A percentile compares a stretch with the other conserved stretches of the same genome.
Conservation (phyloP, 53 echinoderm and acorn worm species). For the Temnopleurus reevesii region DNA sequence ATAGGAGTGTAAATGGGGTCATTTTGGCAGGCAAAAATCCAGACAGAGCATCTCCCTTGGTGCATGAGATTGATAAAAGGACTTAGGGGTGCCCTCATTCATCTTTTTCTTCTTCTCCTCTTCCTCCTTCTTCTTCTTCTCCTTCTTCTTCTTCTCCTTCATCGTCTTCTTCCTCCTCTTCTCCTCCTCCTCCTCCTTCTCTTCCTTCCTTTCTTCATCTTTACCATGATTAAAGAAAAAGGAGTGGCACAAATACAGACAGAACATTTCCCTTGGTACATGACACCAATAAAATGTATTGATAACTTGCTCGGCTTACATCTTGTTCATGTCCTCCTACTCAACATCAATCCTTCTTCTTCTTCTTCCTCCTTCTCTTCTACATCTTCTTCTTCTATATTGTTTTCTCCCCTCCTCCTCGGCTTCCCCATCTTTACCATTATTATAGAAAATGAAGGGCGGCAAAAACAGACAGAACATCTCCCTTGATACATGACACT, state of each 20-base stretch:
- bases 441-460: not conserved
- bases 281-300: too few relatives aligned
- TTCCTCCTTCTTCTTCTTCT: not conserved
- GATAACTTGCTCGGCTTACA: too few relatives aligned
- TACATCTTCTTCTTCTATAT: not conserved
- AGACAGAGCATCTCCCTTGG: not conserved
- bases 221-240: too few relatives aligned
- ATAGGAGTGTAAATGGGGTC: too few relatives aligned
- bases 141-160: not conserved
- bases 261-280: too few relatives aligned
- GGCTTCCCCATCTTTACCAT: not conserved
- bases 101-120: not conserved
- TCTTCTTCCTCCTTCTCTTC: not conserved
- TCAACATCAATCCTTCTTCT: too few relatives aligned
- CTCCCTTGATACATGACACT: not conserved
- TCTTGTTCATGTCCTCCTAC: too few relatives aligned
- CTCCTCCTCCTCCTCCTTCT: not conserved
- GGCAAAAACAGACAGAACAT: not conserved
- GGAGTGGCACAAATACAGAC: too few relatives aligned
- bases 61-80: not conserved
- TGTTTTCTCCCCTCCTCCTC: not conserved
- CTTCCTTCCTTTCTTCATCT: not conserved
- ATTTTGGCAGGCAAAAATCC: too few relatives aligned
- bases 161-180: not conserved
- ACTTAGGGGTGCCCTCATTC: too few relatives aligned